These are phyloP conservation scores for Cetoscarus ocellatus DNA, from an alignment of 2,797 vertebrate genomes.

Conservation along the genomic window DNA sequence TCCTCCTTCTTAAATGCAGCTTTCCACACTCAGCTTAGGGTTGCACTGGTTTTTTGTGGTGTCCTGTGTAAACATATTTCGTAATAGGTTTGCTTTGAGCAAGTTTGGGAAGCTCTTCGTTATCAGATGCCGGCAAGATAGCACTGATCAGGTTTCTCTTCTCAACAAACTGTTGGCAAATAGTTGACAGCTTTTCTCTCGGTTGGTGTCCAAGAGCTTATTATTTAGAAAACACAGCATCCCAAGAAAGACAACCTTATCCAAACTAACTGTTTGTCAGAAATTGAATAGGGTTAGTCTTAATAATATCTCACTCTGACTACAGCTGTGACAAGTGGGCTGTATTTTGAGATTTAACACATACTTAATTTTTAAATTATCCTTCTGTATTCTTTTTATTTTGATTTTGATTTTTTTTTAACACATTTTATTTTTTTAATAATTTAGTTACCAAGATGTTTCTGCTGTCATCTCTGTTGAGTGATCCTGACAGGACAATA, in stretches of 20 bases:
- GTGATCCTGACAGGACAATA: constrained; percentile 23
- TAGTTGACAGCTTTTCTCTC: neutral
- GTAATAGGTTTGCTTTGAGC: constrained; percentile 6
- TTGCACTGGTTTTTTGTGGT: neutral
- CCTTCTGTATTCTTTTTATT: constrained; percentile 1
- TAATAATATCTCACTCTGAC: neutral
- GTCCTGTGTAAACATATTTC: neutral
- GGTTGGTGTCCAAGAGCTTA: neutral
- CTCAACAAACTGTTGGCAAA: constrained; percentile 6
- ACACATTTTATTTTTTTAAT: neutral
- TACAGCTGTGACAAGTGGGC: neutral
- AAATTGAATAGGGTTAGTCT: neutral
- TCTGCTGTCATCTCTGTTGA: constrained; percentile 22
- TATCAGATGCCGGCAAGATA: constrained; percentile 4
- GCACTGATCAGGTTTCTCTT: constrained; percentile 5
- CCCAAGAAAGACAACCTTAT: constrained; percentile 11
- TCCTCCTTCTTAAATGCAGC: neutral
- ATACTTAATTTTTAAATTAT: neutral
- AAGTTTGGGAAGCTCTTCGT: neutral
- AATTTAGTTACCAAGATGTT: neutral
- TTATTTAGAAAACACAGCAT: constrained; percentile 18
- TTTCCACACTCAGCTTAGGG: neutral
- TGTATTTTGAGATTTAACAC: neutral
- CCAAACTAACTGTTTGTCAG: neutral
- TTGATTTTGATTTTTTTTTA: neutral